Conservation (phyloP, 2,888 invertebrate genomes). For the Bimastos eiseni region DNA sequence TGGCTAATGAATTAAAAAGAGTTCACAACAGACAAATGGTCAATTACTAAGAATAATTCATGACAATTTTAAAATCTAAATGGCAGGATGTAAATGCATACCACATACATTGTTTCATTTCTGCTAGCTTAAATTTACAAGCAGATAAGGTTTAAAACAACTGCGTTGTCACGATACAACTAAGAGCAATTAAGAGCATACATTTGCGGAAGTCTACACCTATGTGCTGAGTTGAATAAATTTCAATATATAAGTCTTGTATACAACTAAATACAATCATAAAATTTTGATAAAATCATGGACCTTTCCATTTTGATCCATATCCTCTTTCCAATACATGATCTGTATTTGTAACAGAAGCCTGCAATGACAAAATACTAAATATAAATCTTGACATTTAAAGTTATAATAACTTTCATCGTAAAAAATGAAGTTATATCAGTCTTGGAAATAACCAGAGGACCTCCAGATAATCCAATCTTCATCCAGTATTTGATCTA, state of each 20-base stretch:
- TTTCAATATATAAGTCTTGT: not conserved
- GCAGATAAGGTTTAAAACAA: no score
- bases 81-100: no score
- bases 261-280: not conserved
- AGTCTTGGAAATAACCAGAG: not conserved
- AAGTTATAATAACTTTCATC: not conserved
- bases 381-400: not conserved
- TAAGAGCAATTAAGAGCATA: not conserved
- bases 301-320: slow-evolving; percentile 1
- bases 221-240: not conserved
- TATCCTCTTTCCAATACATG: slow-evolving; percentile 21
- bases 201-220: not conserved
- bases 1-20: no score
- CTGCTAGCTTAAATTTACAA: no score
- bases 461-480: not conserved
- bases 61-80: no score
- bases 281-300: not conserved
- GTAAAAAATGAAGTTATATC: not conserved
- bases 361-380: not conserved
- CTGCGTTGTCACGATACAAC: no score
- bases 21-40: no score
- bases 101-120: no score
- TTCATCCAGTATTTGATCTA: not conserved
- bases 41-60: no score
- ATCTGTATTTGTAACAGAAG: not conserved